These are phyloP conservation scores for Neoniphon sammara DNA, from an alignment of 2,797 vertebrate species.

Conservation along the genomic window DNA sequence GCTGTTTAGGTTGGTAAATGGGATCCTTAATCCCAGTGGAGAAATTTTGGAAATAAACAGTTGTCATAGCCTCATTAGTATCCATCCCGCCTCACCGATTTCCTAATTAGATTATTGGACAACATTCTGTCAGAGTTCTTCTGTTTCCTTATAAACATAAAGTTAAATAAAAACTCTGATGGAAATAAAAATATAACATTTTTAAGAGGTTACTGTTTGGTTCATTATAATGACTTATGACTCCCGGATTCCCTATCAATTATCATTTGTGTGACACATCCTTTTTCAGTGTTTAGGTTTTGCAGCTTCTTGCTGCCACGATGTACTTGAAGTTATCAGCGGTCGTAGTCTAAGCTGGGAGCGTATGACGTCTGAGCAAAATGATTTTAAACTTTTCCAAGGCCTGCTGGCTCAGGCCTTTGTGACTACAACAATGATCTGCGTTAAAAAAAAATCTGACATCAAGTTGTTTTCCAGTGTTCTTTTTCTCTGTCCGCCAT, in stretches of 20 bases:
- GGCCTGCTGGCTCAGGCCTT: constrained; percentile 70
- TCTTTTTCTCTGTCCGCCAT: constrained; percentile 8
- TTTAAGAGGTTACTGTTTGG: constrained; percentile 14
- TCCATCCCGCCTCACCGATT: constrained; percentile 25
- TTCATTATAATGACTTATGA: constrained; percentile 57
- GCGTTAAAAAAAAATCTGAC: constrained; percentile 29
- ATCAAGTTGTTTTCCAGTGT: constrained; percentile 39
- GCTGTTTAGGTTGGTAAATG: constrained; percentile 24
- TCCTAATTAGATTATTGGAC: constrained; percentile 55
- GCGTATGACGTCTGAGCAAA: constrained; percentile 75
- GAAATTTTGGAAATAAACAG: neutral
- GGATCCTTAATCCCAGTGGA: constrained; percentile 20
- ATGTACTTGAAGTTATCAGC: constrained; percentile 81
- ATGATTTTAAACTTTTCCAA: constrained; percentile 80
- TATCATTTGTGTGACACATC: constrained; percentile 74
- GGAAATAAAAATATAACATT: constrained; percentile 13
- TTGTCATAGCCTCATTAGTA: constrained; percentile 28
- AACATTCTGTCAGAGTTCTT: constrained; percentile 37
- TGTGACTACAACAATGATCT: constrained; percentile 54
- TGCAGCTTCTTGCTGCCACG: constrained; percentile 64
- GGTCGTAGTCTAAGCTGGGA: constrained; percentile 82
- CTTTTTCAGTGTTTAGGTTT: constrained; percentile 76
- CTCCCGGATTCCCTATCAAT: constrained; percentile 57
- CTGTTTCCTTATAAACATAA: constrained; percentile 48
- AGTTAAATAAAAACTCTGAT: constrained; percentile 37